A percentile compares a stretch with the other conserved stretches of the same genome.
phyloP scores from a whole-genome alignment of 2,888 invertebrate genomes.

The Eupithecia insigniata region DNA sequence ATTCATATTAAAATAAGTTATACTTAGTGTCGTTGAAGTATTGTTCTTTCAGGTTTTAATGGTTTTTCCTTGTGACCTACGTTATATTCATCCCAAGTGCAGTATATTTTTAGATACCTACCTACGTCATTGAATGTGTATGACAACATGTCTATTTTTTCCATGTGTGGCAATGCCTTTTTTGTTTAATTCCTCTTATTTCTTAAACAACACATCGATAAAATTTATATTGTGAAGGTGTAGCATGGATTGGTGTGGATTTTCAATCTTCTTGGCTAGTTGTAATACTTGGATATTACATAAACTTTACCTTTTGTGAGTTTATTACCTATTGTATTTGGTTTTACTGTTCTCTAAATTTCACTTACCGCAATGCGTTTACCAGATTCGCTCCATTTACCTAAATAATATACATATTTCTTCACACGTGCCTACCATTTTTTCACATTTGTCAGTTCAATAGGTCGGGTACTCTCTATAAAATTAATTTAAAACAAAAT shows the following conservation, averaged over 20 bases:
- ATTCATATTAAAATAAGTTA: not conserved
- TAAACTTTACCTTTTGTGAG: conserved; percentile 11
- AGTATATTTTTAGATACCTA: not conserved
- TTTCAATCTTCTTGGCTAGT: not conserved
- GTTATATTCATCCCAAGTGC: not conserved
- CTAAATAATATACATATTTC: not conserved
- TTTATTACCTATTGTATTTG: conserved; percentile 16
- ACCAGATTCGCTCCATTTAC: not conserved
- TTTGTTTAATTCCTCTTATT: not conserved
- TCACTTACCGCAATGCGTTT: not conserved
- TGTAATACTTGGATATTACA: conserved; percentile 2
- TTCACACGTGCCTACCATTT: not conserved
- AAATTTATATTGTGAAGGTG: not conserved
- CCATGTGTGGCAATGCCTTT: not conserved
- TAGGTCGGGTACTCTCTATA: not conserved
- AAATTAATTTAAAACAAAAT: not conserved
- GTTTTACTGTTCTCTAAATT: conserved; percentile 1
- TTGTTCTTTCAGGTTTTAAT: not conserved
- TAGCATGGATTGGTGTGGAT: too few relatives aligned
- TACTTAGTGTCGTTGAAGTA: not conserved
- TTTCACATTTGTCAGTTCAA: not conserved
- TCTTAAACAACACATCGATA: not conserved
- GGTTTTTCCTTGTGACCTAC: not conserved
- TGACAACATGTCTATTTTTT: not conserved
- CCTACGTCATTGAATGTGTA: not conserved